Percentiles rank a stretch among this genome's conserved stretches.
Conservation (phyloP, 1,140 invertebrate species). For the Camponotus floridanus region DNA sequence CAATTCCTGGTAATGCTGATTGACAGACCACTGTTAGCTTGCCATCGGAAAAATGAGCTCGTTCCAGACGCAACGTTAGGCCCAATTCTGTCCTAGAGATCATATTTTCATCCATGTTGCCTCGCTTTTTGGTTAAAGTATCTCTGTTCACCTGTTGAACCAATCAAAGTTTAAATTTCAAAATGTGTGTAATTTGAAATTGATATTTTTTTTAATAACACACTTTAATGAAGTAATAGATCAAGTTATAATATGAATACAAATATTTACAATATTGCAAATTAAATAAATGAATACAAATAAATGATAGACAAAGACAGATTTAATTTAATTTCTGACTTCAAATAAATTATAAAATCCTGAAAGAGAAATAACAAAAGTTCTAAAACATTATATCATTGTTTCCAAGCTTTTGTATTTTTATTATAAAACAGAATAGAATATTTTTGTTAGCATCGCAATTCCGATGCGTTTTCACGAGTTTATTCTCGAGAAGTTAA, state of each 20-base stretch:
- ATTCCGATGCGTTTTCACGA: background rate
- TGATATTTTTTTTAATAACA: conserved; percentile 11
- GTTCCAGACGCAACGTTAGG: conserved; percentile 77
- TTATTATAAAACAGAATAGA: background rate
- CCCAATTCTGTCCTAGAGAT: conserved; percentile 75
- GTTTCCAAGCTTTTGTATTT: background rate
- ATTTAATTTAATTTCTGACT: conserved; percentile 24
- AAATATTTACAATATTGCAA: background rate
- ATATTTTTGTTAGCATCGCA: background rate
- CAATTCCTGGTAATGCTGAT: conserved; percentile 79
- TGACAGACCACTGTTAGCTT: conserved; percentile 80
- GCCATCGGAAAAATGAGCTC: conserved; percentile 80
- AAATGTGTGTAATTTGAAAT: background rate
- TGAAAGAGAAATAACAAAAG: background rate
- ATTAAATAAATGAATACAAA: background rate
- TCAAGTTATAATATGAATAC: too few relatives aligned
- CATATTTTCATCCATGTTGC: conserved; percentile 73
- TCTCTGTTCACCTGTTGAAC: conserved; percentile 76
- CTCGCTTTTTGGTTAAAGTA: conserved; percentile 69
- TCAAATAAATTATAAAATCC: background rate
- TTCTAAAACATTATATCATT: background rate
- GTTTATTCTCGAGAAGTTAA: conserved; percentile 52
- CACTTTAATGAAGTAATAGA: conserved; percentile 12
- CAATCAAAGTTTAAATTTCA: background rate
- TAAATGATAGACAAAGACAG: background rate